Conservation (phyloP, 2,888 invertebrate genomes). For the Machimus rusticus region DNA sequence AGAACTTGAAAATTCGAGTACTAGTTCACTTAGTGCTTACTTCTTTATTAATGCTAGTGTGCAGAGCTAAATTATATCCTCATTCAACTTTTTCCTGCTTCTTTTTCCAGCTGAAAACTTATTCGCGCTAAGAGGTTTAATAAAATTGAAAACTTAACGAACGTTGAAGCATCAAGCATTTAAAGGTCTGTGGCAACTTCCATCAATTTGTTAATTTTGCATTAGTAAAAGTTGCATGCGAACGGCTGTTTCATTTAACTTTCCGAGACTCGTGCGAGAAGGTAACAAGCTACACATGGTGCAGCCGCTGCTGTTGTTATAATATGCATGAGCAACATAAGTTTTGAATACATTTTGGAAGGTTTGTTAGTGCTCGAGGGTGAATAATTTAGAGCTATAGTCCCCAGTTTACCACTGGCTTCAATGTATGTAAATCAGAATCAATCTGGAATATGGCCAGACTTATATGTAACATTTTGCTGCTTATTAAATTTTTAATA, state of each 20-base stretch:
- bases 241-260: not conserved
- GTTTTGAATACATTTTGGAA: not conserved
- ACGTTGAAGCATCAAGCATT: not conserved
- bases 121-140: not conserved
- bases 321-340: not conserved
- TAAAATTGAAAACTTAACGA: not conserved
- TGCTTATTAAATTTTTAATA: not conserved
- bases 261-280: not conserved
- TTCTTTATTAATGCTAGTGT: not conserved
- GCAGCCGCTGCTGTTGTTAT: not conserved
- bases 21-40: not conserved
- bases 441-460: not conserved
- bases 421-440: not conserved
- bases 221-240: not conserved
- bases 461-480: not conserved
- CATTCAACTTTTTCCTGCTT: not conserved
- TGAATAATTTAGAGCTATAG: not conserved
- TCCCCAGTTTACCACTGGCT: not conserved
- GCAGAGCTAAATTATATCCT: not conserved
- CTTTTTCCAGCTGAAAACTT: not conserved
- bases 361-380: not conserved
- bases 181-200: not conserved
- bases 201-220: not conserved
- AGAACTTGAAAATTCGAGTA: not conserved
- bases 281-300: not conserved